These are phyloP conservation scores for Cricetomys ansorgei DNA, from an alignment of 2,113 vertebrate genomes.

Conservation along the genomic window DNA sequence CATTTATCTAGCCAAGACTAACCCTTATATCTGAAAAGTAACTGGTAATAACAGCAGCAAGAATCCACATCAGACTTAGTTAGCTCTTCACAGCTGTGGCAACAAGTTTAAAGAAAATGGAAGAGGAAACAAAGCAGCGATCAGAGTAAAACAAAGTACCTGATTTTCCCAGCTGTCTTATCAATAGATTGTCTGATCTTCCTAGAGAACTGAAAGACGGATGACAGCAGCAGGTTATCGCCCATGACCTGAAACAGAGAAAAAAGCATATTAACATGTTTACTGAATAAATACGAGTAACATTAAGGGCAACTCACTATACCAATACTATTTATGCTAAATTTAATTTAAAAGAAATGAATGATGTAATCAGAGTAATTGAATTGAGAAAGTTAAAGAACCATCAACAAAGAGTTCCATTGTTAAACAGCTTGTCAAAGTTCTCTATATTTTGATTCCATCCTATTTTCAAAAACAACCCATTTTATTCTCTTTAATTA, in stretches of 20 bases:
- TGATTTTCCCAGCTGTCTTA: slow-evolving; percentile 98
- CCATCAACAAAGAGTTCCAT: not conserved
- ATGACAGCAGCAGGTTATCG: slow-evolving; percentile 96
- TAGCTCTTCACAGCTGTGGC: not conserved
- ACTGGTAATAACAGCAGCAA: not conserved
- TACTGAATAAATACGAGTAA: not conserved
- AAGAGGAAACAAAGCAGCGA: not conserved
- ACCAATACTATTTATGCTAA: not conserved
- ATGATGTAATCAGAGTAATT: not conserved
- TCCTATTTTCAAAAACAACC: not conserved
- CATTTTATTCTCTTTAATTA: not conserved
- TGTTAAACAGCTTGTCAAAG: slow-evolving; percentile 3
- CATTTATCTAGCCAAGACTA: not conserved
- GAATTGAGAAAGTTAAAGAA: slow-evolving; percentile 4
- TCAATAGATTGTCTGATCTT: slow-evolving; percentile 97
- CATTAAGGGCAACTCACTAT: not conserved
- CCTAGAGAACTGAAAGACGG: slow-evolving; percentile 96
- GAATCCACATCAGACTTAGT: no score
- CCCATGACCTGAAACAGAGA: slow-evolving; percentile 92
- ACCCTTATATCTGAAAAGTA: not conserved
- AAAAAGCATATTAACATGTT: not conserved
- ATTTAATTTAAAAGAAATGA: slow-evolving; percentile 30
- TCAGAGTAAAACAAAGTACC: slow-evolving; percentile 84
- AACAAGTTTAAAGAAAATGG: not conserved
- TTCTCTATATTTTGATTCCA: not conserved